Conservation (phyloP, 2,113 vertebrate genomes). For the Ophthalmotilapia sp. region DNA sequence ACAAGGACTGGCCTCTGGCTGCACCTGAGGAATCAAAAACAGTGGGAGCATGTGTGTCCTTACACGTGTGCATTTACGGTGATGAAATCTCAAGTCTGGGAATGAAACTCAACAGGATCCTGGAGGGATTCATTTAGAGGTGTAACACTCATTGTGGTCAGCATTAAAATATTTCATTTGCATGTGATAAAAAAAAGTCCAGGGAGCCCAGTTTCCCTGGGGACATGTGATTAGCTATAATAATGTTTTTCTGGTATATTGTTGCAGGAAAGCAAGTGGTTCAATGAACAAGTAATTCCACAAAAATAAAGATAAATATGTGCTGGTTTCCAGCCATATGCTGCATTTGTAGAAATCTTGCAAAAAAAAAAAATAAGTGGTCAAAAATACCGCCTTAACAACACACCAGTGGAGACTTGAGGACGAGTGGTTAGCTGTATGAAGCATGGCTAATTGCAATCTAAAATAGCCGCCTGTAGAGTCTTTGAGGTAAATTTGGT, state of each 20-base stretch:
- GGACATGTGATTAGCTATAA: slow-evolving; percentile 24
- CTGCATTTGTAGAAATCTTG: neutral
- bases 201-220: neutral
- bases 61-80: neutral
- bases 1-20: neutral
- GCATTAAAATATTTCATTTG: slow-evolving; percentile 25
- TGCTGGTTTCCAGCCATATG: neutral
- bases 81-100: slow-evolving; percentile 18
- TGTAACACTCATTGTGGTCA: neutral
- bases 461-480: slow-evolving; percentile 45
- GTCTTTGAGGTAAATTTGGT: slow-evolving; percentile 43
- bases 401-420: neutral
- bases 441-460: slow-evolving; percentile 52
- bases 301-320: slow-evolving; percentile 14
- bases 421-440: slow-evolving; percentile 9
- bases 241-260: neutral
- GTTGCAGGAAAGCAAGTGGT: neutral
- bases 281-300: slow-evolving; percentile 24
- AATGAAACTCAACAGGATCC: slow-evolving; percentile 17
- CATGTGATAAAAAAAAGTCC: neutral
- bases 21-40: slow-evolving; percentile 11
- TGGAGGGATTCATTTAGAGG: neutral
- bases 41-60: neutral
- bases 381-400: neutral
- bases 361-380: neutral